Percentiles rank a stretch among this genome's conserved stretches.
Conservation (phyloP, 2,888 invertebrate genomes). For the Siphlonurus alternatus region DNA sequence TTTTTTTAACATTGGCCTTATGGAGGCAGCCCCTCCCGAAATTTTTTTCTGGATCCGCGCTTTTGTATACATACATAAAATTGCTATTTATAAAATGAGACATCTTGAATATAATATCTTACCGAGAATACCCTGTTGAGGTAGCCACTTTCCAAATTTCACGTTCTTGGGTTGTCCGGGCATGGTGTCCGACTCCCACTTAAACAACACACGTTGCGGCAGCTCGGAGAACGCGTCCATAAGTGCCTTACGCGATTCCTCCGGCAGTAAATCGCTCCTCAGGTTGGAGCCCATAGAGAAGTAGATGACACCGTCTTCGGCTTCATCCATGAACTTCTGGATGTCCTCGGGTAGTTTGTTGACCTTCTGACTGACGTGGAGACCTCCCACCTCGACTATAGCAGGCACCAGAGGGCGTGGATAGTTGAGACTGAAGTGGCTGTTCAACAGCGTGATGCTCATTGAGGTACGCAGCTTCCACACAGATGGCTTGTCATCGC, state of each 20-base stretch:
- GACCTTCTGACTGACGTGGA: slow-evolving; percentile 22
- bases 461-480: slow-evolving; percentile 30
- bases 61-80: too few relatives aligned
- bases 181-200: slow-evolving; percentile 12
- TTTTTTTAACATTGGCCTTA: too few relatives aligned
- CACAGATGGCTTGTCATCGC: slow-evolving; percentile 14
- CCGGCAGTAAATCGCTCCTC: slow-evolving; percentile 10
- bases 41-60: too few relatives aligned
- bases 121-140: slow-evolving; percentile 66
- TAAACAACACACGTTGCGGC: slow-evolving; percentile 15
- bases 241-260: slow-evolving; percentile 10
- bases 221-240: slow-evolving; percentile 13
- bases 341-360: slow-evolving; percentile 7
- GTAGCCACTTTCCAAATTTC: slow-evolving; percentile 46
- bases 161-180: slow-evolving; percentile 21
- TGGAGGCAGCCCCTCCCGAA: too few relatives aligned
- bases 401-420: slow-evolving; percentile 26
- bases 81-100: too few relatives aligned
- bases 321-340: slow-evolving; percentile 12
- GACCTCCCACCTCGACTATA: slow-evolving; percentile 27
- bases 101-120: too few relatives aligned
- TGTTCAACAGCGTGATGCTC: slow-evolving; percentile 27
- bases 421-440: slow-evolving; percentile 19
- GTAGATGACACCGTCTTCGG: slow-evolving; percentile 13
- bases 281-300: slow-evolving; percentile 14